Evolutionary conservation across 1,140 invertebrate genomes (phyloP).

Genomic region (Caenorhabditis remanei): DNA sequence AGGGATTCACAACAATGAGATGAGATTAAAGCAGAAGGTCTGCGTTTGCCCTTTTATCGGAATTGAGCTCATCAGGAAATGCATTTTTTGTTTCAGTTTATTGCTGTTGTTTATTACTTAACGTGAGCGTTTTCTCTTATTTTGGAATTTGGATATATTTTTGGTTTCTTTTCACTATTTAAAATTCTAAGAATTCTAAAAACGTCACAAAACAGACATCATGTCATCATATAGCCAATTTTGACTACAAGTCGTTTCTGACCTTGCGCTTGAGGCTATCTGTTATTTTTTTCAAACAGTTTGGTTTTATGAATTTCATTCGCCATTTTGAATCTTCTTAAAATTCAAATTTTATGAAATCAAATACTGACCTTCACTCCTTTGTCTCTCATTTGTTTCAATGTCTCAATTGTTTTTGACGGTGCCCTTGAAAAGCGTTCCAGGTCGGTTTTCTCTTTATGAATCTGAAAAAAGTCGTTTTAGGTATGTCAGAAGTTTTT

Average conservation of each 20-base stretch:
- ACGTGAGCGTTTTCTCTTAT: background rate
- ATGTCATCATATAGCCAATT: no score
- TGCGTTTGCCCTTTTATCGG: background rate
- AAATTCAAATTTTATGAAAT: background rate
- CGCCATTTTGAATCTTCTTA: no score
- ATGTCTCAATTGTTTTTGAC: slow-evolving; percentile 66
- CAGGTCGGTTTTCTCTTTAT: slow-evolving; percentile 70
- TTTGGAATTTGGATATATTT: background rate
- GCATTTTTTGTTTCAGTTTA: slow-evolving; percentile 2
- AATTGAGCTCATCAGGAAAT: background rate
- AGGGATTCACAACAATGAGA: background rate
- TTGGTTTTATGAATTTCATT: no score
- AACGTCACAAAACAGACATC: no score
- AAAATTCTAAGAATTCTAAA: background rate
- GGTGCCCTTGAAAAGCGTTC: slow-evolving; percentile 66
- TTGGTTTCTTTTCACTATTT: background rate
- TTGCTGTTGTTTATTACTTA: no score
- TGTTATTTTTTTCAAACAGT: no score
- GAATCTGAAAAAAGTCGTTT: slow-evolving; percentile 59
- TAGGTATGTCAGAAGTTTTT: background rate
- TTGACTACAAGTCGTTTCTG: no score
- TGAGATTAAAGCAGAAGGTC: background rate
- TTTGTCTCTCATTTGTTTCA: slow-evolving; percentile 64
- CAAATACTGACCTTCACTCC: slow-evolving; percentile 64
- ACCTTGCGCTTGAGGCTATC: no score